Base-by-base conservation (phyloP, 2,888 invertebrate genomes). In the Apodemia duryi region DNA sequence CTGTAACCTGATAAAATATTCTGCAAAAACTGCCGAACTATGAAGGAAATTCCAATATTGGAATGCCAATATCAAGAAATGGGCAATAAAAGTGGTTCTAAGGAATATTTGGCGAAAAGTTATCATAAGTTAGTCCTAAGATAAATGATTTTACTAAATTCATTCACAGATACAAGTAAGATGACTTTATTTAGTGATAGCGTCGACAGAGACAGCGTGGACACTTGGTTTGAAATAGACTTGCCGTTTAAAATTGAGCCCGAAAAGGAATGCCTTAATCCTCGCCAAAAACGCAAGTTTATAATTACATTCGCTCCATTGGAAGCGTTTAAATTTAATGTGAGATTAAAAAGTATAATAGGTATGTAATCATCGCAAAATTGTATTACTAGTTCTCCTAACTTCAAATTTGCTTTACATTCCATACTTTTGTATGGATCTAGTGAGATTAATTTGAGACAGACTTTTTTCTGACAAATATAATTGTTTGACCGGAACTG, bases 181-280 rank as follows among this genome's bases (percentile, higher is more conserved):
- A 78, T 83, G 28, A 90, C 91, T 1, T 74, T 91, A 65, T 90
- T 87, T 69, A 91, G 91, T 70, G 84, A 75, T 5, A 85, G 81
- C 63, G 67, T 72, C 21, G 83, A 72, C 13, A 77, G 89, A 67
- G 80, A 81, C 1, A 88, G 90, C 68, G 87, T 87, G 3, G 88
- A 91, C 69, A 89, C 89, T 0, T 89, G 88, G 86, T 86, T 88
- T 65, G 91, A 91, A 70, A 73, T 83, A 2, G 83, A 88, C 67
- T 73, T 93, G 64, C 94, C 94, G 0, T 94, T 94, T 72, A 72
- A 73, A 49, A 89, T 94, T 70, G 77, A 82, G 62, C 94, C 94
- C 0, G 75, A 75, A 11, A 82, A 76, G 63, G 87, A 82, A 11
- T 87, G 85, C 64, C 78, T 95, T 10, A 75, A 80, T 3, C 92